Conservation (phyloP, 2,113 vertebrate genomes). For the Ceyx melanurus region DNA sequence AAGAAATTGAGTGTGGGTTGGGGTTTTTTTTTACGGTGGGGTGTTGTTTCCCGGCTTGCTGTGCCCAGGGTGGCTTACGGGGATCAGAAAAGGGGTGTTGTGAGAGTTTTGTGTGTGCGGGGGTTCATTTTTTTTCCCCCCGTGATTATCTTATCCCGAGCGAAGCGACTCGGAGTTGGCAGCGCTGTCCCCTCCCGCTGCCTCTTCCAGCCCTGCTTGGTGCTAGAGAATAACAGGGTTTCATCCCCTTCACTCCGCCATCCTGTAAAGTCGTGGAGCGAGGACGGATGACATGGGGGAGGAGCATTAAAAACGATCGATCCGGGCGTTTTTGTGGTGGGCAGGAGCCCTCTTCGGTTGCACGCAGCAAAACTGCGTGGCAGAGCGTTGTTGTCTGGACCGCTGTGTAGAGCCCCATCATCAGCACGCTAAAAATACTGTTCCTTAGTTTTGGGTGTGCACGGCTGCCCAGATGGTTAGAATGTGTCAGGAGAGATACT, state of each 20-base stretch:
- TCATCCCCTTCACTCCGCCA: neutral
- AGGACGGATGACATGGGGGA: neutral
- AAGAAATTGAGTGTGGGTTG: no score
- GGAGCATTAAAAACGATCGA: neutral
- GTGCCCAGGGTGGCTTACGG: neutral
- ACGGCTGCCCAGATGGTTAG: neutral
- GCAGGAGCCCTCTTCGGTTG: neutral
- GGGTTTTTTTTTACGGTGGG: neutral
- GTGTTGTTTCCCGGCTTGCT: neutral
- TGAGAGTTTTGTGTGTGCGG: no score
- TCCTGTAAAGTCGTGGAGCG: neutral
- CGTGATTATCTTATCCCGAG: neutral
- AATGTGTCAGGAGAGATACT: neutral
- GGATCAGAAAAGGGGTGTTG: neutral
- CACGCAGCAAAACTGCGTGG: neutral
- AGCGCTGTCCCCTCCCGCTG: neutral
- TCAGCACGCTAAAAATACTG: neutral
- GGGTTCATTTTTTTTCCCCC: neutral
- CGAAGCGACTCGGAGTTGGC: neutral
- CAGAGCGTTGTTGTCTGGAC: neutral
- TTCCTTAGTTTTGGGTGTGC: no score
- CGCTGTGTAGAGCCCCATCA: neutral
- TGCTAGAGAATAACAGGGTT: neutral
- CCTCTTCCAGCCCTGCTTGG: neutral
- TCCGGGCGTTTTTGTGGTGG: neutral